A percentile compares a stretch with the other conserved stretches of the same genome.
These are phyloP conservation scores for Agelaius tricolor DNA, from an alignment of 2,113 vertebrate genomes.

Conservation along the genomic window DNA sequence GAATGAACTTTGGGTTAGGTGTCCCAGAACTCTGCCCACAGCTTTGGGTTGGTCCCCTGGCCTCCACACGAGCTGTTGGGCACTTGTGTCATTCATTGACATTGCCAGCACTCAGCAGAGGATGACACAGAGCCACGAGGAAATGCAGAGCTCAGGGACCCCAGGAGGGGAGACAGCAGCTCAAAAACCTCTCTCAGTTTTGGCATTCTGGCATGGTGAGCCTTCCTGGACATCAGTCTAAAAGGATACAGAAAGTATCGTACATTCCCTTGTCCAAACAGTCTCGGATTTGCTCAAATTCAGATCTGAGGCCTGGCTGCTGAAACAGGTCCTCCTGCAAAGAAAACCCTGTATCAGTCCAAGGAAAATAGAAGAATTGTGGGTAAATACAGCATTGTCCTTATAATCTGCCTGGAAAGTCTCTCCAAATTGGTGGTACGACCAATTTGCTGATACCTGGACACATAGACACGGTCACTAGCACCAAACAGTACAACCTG, in stretches of 20 bases:
- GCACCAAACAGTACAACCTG: rapidly evolving
- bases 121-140: background rate
- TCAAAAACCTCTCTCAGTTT: background rate
- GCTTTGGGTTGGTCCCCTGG: background rate
- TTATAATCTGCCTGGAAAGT: background rate
- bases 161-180: rapidly evolving
- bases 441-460: background rate
- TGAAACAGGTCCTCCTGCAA: slow-evolving; percentile 96
- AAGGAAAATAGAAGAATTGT: background rate
- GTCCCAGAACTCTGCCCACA: background rate
- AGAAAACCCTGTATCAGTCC: background rate
- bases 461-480: background rate
- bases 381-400: background rate
- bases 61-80: rapidly evolving
- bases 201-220: background rate
- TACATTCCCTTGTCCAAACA: slow-evolving; percentile 89
- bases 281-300: slow-evolving; percentile 93
- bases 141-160: background rate
- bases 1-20: background rate
- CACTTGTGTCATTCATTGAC: rapidly evolving
- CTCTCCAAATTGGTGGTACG: background rate
- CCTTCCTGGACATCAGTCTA: background rate
- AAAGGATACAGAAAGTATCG: slow-evolving; percentile 93
- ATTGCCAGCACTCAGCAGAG: rapidly evolving
- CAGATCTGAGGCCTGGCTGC: slow-evolving; percentile 90